Evolutionary conservation across 2,888 invertebrate genomes (phyloP), one percentile per base, ranked within the genome.

Genomic region (Cosmopolites sordidus): DNA sequence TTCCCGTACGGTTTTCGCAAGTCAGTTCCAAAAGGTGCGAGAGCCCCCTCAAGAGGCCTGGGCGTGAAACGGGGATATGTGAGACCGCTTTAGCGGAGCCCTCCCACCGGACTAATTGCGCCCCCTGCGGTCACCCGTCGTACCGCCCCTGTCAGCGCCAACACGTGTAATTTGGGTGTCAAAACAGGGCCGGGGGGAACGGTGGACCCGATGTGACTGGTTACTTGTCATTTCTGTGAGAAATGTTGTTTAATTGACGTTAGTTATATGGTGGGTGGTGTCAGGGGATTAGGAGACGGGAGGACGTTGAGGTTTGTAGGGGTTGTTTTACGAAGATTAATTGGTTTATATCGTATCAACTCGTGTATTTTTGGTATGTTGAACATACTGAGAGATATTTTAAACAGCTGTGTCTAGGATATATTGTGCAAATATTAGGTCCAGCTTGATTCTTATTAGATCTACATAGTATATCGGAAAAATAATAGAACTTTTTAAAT

Each of bases 61-160:
- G 12, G n/a, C 33, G n/a, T 33, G 33, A 33, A 12, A 33, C 5
- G 4, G n/a, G 33, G 33, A 33, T 11, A 22, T 22, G 22, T 22
- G 22, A 22, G 22, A 22, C 33, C 33, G 33, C n/a, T 33, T 33
- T 33, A 22, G 33, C 12, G 33, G 11, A 4, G 33, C 27, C 33
- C 63, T 59, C 63, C 63, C 59, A 63, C 59, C 50, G 54, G 49
- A 58, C 62, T 62, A 64, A 64, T 64, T 64, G 62, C 49, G 54
- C 64, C 62, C 62, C 64, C 62, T 59, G 62, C 48, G 60, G 62
- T 60, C 60, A 56, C 57, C 60, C 59, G 54, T 51, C 37, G 49
- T 16, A 51, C 51, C 57, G 57, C 61, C 60, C 62, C 59, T 59
- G 61, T 62, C 62, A 56, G 56, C 58, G 54, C 50, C 62, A 62